Conservation (phyloP, 2,797 vertebrate species). For the Aeoliscus strigatus region DNA sequence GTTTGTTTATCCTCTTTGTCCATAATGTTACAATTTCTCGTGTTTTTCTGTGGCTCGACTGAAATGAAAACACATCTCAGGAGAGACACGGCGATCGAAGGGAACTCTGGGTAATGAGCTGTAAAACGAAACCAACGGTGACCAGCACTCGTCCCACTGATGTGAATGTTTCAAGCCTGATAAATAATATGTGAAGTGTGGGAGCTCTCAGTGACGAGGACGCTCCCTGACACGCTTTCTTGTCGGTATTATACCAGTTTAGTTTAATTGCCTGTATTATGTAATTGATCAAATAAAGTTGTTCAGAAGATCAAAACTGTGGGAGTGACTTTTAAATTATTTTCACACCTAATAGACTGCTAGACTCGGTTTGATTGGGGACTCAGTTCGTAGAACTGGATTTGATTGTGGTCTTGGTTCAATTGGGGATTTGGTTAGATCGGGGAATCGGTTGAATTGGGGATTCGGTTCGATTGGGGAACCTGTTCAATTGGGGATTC, state of each 20-base stretch:
- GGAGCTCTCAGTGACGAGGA: slow-evolving; percentile 27
- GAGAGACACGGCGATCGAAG: slow-evolving; percentile 12
- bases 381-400: no score
- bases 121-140: slow-evolving; percentile 45
- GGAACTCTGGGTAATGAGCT: slow-evolving; percentile 48
- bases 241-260: slow-evolving; percentile 8
- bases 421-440: no score
- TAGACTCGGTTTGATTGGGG: no score
- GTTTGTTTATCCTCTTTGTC: slow-evolving; percentile 37
- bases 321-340: no score
- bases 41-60: slow-evolving; percentile 6
- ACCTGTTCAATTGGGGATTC: no score
- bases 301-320: no score
- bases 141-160: slow-evolving; percentile 14
- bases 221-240: slow-evolving; percentile 17
- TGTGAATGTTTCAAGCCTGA: slow-evolving; percentile 24
- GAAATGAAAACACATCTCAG: slow-evolving; percentile 23
- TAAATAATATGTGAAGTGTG: slow-evolving; percentile 30
- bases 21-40: slow-evolving; percentile 37
- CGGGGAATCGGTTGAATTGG: no score
- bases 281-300: no score
- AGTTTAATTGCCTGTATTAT: no score
- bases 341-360: no score
- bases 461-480: no score
- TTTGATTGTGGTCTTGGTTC: no score